Conservation (phyloP, 2,888 invertebrate species). For the Lasioglossum marginatum region DNA sequence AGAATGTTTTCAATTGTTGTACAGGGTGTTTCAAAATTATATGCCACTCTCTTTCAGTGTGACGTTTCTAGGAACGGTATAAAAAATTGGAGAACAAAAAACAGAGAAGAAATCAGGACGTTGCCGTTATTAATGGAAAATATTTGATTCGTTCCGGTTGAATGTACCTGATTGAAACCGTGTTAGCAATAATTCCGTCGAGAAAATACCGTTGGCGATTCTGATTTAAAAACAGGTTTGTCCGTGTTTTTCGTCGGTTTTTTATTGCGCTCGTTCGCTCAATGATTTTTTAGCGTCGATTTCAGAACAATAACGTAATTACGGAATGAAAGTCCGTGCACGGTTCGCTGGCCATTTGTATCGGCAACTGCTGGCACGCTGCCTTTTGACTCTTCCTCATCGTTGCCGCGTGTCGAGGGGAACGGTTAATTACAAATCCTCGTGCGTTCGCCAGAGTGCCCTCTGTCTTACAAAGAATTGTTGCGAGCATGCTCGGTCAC, state of each 20-base stretch:
- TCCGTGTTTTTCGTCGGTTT: background rate
- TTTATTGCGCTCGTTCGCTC: background rate
- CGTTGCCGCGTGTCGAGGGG: background rate
- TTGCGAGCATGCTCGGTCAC: background rate
- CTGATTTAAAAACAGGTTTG: background rate
- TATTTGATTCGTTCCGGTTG: background rate
- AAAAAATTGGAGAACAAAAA: background rate
- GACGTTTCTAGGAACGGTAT: background rate
- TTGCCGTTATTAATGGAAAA: conserved; percentile 5
- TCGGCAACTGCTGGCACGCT: background rate
- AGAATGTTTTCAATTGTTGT: background rate
- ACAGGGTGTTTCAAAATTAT: too few relatives aligned
- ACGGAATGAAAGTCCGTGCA: background rate
- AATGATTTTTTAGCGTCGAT: background rate
- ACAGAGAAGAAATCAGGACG: background rate
- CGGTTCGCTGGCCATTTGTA: background rate
- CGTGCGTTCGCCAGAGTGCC: background rate
- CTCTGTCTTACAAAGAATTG: background rate
- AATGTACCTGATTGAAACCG: background rate
- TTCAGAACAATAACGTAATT: conserved; percentile 18
- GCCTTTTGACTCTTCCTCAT: conserved; percentile 1
- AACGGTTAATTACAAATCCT: conserved; percentile 18
- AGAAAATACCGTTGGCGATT: background rate
- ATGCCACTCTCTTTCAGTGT: background rate
- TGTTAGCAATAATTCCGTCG: background rate